These are phyloP conservation scores for Nanorana parkeri DNA, from an alignment of 2,113 vertebrate species.

Conservation along the genomic window DNA sequence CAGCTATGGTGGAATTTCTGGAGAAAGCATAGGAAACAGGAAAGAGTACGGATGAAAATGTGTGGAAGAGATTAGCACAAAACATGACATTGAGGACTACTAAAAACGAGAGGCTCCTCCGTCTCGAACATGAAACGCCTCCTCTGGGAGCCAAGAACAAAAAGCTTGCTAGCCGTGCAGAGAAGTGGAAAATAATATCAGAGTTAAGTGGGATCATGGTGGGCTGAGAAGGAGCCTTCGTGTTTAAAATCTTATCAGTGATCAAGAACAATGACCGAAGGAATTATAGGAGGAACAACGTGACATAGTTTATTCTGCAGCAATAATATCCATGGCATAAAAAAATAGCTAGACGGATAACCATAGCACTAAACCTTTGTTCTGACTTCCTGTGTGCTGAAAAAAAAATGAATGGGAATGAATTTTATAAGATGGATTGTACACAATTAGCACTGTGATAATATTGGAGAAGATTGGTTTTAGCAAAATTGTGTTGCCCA, in stretches of 20 bases:
- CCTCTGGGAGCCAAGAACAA: conserved; percentile 5
- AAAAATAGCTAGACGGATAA: background rate
- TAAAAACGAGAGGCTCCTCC: background rate
- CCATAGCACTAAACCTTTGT: too few relatives aligned
- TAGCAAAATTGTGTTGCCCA: too few relatives aligned
- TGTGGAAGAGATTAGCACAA: conserved; percentile 46
- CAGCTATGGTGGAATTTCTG: conserved; percentile 41
- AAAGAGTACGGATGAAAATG: conserved; percentile 13
- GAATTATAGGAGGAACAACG: background rate
- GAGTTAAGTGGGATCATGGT: background rate
- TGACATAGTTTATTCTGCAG: background rate
- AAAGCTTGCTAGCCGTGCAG: background rate
- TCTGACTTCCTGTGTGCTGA: too few relatives aligned
- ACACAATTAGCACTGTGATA: too few relatives aligned
- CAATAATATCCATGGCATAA: background rate
- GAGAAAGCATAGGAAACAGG: conserved; percentile 37
- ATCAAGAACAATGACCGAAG: background rate
- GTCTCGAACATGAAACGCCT: background rate
- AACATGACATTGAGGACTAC: conserved; percentile 17
- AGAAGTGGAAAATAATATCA: background rate
- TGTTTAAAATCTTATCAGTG: background rate
- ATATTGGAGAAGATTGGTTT: too few relatives aligned
- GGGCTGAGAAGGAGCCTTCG: background rate
- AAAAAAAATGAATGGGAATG: too few relatives aligned
- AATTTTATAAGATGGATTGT: too few relatives aligned